phyloP scores from a whole-genome alignment of 2,888 invertebrate genomes.

The Imbricaverruca yamaguchii region DNA sequence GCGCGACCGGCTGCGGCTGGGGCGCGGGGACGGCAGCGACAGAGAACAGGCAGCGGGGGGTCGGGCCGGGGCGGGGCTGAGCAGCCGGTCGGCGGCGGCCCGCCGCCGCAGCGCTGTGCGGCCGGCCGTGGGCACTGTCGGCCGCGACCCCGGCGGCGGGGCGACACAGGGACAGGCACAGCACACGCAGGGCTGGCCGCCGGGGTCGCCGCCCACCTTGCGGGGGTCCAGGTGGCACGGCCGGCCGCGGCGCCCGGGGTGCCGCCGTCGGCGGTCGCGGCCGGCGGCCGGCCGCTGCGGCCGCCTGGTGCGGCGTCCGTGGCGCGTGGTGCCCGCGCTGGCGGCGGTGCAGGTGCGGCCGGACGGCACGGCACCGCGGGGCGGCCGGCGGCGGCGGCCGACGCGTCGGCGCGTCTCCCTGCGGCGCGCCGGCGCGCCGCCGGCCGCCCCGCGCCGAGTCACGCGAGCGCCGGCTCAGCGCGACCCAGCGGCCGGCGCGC shows the following conservation, averaged over 20 bases:
- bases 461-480: too few relatives aligned
- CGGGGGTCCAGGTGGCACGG: constrained; percentile 8
- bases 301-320: background rate
- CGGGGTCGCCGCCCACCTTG: constrained; percentile 4
- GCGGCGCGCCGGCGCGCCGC: background rate
- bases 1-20: background rate
- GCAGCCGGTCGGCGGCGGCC: too few relatives aligned
- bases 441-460: background rate
- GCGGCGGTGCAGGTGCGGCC: background rate
- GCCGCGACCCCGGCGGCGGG: background rate
- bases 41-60: background rate
- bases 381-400: constrained; percentile 14
- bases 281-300: background rate
- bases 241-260: background rate
- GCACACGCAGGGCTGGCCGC: background rate
- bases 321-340: background rate
- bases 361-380: background rate
- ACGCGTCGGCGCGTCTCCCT: background rate
- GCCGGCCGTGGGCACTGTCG: background rate
- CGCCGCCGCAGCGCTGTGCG: background rate
- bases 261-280: background rate
- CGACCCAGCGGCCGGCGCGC: too few relatives aligned
- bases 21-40: background rate
- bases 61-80: background rate
- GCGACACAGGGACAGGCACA: background rate